Percentiles rank a stretch among this genome's conserved stretches.
phyloP scores from a whole-genome alignment of 2,888 invertebrate species.

The Doris montereyensis region DNA sequence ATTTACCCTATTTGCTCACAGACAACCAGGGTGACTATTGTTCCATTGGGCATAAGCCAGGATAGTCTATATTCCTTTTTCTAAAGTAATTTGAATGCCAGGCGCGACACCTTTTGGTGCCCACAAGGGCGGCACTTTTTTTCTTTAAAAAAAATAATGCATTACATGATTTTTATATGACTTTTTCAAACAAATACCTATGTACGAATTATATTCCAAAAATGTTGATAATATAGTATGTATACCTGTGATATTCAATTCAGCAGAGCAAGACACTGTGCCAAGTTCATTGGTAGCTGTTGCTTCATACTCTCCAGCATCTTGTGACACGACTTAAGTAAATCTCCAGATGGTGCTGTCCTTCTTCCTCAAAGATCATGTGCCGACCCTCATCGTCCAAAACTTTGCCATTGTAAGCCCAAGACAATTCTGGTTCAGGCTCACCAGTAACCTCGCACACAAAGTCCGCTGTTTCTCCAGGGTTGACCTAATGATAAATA shows the following conservation, averaged over 20 bases:
- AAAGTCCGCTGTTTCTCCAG: slow-evolving; percentile 63
- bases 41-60: too few relatives aligned
- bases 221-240: background rate
- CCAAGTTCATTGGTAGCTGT: slow-evolving; percentile 82
- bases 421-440: slow-evolving; percentile 61
- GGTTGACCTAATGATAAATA: slow-evolving; percentile 54
- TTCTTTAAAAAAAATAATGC: too few relatives aligned
- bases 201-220: background rate
- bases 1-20: too few relatives aligned
- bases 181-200: background rate
- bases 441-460: slow-evolving; percentile 62
- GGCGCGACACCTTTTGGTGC: too few relatives aligned
- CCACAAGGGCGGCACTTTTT: too few relatives aligned
- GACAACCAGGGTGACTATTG: too few relatives aligned
- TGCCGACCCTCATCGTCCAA: slow-evolving; percentile 81
- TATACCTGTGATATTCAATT: slow-evolving; percentile 58
- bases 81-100: too few relatives aligned
- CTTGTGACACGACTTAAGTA: slow-evolving; percentile 75
- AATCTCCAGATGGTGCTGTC: slow-evolving; percentile 61
- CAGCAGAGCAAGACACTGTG: slow-evolving; percentile 76
- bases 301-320: slow-evolving; percentile 85
- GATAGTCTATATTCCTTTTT: too few relatives aligned
- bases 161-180: too few relatives aligned
- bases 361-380: slow-evolving; percentile 59
- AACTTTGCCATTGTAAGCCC: slow-evolving; percentile 60